A percentile compares a stretch with the other conserved stretches of the same genome.
These are phyloP conservation scores for Linurgus olivaceus DNA, from an alignment of 2,797 vertebrate species.

Conservation along the genomic window DNA sequence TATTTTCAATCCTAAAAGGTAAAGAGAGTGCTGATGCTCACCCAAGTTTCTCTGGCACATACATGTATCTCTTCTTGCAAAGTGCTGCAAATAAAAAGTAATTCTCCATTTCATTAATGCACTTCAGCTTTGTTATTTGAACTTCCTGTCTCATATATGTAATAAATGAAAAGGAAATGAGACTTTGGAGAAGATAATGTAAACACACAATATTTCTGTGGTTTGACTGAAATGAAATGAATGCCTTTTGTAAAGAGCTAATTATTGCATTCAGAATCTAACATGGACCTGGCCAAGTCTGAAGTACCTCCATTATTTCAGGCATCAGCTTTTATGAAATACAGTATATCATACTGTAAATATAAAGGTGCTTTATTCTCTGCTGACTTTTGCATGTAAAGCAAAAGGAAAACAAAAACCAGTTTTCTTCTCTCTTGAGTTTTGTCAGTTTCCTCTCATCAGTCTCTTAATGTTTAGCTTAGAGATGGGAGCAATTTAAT, in stretches of 20 bases:
- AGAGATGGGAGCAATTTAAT: not conserved
- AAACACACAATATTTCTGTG: slow-evolving; percentile 30
- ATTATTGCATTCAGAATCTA: not conserved
- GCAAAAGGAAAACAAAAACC: not conserved
- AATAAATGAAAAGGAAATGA: slow-evolving; percentile 59
- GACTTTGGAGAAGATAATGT: slow-evolving; percentile 22
- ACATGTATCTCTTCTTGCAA: not conserved
- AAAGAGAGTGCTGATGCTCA: not conserved
- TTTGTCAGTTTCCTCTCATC: not conserved
- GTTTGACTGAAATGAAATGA: slow-evolving; percentile 53
- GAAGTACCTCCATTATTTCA: not conserved
- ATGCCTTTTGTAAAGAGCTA: slow-evolving; percentile 18
- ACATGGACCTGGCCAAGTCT: not conserved
- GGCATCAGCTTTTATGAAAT: not conserved
- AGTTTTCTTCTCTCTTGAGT: not conserved
- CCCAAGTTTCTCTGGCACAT: not conserved
- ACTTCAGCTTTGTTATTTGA: slow-evolving; percentile 31
- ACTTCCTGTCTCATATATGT: not conserved
- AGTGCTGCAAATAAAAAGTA: slow-evolving; percentile 7
- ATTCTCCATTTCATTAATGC: not conserved
- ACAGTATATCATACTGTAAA: not conserved
- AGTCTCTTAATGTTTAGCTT: not conserved
- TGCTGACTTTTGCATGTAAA: not conserved
- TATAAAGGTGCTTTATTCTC: not conserved
- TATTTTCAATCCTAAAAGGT: not conserved